A percentile compares a stretch with the other conserved stretches of the same genome.
These are phyloP conservation scores for Probosciger aterrimus DNA, from an alignment of 2,113 vertebrate species.

Conservation along the genomic window DNA sequence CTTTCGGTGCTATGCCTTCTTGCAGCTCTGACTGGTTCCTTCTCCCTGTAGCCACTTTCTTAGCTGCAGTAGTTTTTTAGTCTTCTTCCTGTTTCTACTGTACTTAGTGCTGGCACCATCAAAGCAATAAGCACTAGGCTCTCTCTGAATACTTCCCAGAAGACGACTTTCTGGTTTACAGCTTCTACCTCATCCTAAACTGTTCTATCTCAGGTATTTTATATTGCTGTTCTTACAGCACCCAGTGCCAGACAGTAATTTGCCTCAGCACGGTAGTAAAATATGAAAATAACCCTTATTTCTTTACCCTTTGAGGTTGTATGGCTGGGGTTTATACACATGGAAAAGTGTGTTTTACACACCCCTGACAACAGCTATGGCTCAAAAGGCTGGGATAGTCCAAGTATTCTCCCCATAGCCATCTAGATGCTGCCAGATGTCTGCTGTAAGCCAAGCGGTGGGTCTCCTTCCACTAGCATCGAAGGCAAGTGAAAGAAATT, in stretches of 20 bases:
- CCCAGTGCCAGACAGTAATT: not conserved
- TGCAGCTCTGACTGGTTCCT: not conserved
- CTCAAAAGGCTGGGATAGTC: not conserved
- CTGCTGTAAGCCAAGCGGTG: not conserved
- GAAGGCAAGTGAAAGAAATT: not conserved
- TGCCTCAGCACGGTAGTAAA: not conserved
- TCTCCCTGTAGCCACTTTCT: not conserved
- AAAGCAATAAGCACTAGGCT: not conserved
- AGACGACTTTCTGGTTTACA: not conserved
- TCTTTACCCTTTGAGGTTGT: not conserved
- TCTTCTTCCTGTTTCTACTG: not conserved
- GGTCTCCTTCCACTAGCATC: not conserved
- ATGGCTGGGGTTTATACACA: not conserved
- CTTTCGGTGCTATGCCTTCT: not conserved
- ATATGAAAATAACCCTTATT: not conserved
- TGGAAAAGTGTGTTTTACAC: not conserved
- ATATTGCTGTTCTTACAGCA: not conserved
- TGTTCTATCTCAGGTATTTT: not conserved
- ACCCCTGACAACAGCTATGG: not conserved
- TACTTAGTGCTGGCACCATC: not conserved
- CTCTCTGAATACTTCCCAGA: not conserved
- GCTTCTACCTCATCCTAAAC: not conserved
- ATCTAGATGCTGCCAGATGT: not conserved
- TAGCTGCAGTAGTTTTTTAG: not conserved
- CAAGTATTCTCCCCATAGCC: not conserved